Conservation (phyloP, 2,797 vertebrate species). For the Onychomys leucogaster region DNA sequence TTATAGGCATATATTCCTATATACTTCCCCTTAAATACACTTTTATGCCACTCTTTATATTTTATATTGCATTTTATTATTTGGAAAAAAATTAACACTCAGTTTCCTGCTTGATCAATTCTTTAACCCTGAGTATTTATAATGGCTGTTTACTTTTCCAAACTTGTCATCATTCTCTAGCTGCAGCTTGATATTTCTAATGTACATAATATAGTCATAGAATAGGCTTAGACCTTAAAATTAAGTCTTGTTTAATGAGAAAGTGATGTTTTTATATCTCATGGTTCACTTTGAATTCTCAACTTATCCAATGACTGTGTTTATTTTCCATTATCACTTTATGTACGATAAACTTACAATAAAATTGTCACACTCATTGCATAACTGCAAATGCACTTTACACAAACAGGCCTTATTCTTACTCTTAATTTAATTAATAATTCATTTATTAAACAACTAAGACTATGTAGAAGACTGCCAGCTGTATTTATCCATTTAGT, state of each 20-base stretch:
- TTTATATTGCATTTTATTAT: neutral
- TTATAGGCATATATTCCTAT: neutral
- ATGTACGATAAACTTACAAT: neutral
- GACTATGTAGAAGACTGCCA: neutral
- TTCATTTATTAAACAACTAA: neutral
- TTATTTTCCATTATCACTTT: neutral
- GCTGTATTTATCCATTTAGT: neutral
- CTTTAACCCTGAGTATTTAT: neutral
- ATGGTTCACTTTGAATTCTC: neutral
- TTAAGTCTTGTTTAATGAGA: neutral
- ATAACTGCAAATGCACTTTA: neutral
- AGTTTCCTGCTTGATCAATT: neutral
- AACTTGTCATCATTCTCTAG: neutral
- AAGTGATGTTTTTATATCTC: neutral
- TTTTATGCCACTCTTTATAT: neutral
- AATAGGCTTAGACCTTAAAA: conserved; percentile 8
- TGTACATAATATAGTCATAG: neutral
- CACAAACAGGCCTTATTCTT: too few species aligned
- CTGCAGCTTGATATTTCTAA: neutral
- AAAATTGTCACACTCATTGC: neutral
- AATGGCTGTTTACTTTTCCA: neutral
- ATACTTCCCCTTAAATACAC: neutral
- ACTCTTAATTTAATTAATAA: neutral
- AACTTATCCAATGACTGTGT: neutral
- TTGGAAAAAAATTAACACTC: neutral